phyloP scores from a whole-genome alignment of 2,797 vertebrate species.

The Hybognathus amarus region DNA sequence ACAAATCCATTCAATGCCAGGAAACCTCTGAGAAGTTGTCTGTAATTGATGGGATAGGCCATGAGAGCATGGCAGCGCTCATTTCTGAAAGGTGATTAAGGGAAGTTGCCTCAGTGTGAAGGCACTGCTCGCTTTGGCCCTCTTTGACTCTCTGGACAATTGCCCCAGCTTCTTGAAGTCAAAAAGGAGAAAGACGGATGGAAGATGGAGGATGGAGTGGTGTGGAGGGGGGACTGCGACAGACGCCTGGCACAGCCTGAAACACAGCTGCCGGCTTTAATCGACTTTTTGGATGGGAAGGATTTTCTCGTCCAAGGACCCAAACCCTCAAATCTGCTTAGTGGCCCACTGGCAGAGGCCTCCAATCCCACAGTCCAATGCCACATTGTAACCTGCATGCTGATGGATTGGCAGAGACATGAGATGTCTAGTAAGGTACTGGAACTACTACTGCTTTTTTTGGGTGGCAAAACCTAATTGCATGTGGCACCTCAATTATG shows the following conservation, averaged over 20 bases:
- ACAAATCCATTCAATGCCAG: conserved; percentile 61
- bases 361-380: conserved; percentile 75
- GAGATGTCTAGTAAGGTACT: conserved; percentile 68
- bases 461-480: conserved; percentile 73
- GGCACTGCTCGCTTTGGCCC: conserved; percentile 37
- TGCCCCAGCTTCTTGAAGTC: conserved; percentile 70
- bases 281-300: conserved; percentile 79
- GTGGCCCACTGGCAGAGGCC: conserved; percentile 74
- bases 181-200: conserved; percentile 51
- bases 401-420: conserved; percentile 68
- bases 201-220: conserved; percentile 34
- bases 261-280: conserved; percentile 83
- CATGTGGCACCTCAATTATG: conserved; percentile 67
- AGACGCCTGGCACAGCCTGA: conserved; percentile 76
- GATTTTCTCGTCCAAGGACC: conserved; percentile 77
- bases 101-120: conserved; percentile 66
- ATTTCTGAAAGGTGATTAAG: conserved; percentile 69
- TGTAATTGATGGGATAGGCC: conserved; percentile 64
- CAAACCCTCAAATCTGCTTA: conserved; percentile 81
- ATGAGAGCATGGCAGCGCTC: conserved; percentile 49
- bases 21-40: conserved; percentile 61
- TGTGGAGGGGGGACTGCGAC: conserved; percentile 10
- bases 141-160: conserved; percentile 59
- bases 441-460: conserved; percentile 68
- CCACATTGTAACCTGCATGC: conserved; percentile 74